Evolutionary conservation across 37 sponge, comb jelly and placozoan genomes (phyloP), one percentile per base, ranked within the genome.

Genomic region (Diacarnus erythraeanus): DNA sequence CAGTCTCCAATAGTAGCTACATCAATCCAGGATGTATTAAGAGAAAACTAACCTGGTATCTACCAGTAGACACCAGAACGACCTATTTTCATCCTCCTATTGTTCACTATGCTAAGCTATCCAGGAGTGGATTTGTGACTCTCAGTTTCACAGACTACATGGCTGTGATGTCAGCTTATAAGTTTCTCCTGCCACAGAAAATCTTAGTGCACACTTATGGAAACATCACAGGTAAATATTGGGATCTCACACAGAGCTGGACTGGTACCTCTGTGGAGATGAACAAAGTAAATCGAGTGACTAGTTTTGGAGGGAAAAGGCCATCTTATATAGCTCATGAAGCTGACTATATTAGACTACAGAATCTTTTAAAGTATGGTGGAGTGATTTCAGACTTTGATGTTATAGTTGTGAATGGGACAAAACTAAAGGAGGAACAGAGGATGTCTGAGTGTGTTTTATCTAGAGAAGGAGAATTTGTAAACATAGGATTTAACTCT

Each of bases 121-220:
- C 64, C 25, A 6, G n/a, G 30, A 61, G 64, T 61, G 64, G 64
- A 23, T 9, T 9, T 5, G 41, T 39, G 20, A 34, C 8, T 4
- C 71, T 69, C 71, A 39, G 41, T 33, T 69, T 39, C 38, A 69
- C 12, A 26, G 74, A 72, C 36, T 72, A 72, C 54, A 43, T 72
- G 74, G 22, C 74, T 9, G 42, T 72, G 44, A 72, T 72, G 74
- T 72, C 74, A 72, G 74, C 54, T 41, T 72, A 72, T 54, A 72
- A 72, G 51, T 72, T 72, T 26, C 30, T 47, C 5, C 27, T 21
- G 23, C 74, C 74, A 15, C 54, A 72, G 54, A 6, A 54, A 26
- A 72, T 72, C 30, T 9, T 72, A 8, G 42, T 72, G 40, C 74
- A 72, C 42, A n/a, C 74, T 21, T 27, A 72, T 72, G 54, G 33